A percentile compares a stretch with the other conserved stretches of the same genome.
Conservation (phyloP, 1,140 invertebrate genomes). For the Colletes latitarsis region DNA sequence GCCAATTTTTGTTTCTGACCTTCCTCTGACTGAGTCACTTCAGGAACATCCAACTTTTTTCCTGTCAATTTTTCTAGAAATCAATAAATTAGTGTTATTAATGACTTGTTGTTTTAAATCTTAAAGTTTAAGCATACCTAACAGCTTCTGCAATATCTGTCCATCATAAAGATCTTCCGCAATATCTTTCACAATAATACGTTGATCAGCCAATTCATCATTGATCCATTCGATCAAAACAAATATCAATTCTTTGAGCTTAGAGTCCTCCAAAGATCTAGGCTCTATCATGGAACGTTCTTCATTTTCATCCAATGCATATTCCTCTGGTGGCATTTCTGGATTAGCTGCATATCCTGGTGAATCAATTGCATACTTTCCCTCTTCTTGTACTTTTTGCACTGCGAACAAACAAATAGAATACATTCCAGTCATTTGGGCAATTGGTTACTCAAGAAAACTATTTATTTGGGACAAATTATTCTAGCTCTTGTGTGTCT, state of each 20-base stretch:
- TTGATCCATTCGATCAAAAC: conserved; percentile 99
- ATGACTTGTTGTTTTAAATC: neutral
- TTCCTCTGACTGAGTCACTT: conserved; percentile 99
- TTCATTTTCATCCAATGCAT: conserved; percentile 96
- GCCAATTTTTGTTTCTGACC: conserved; percentile 97
- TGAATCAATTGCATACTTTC: conserved; percentile 98
- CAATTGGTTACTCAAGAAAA: too few species aligned
- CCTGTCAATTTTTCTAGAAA: conserved; percentile 92
- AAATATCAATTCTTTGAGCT: conserved; percentile 92
- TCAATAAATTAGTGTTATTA: conserved; percentile 30
- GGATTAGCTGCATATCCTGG: conserved; percentile 92
- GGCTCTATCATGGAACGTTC: conserved; percentile 97
- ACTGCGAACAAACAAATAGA: conserved; percentile 83
- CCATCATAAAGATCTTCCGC: conserved; percentile 99
- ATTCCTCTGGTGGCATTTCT: conserved; percentile 95
- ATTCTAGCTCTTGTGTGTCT: too few species aligned
- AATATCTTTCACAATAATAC: conserved; percentile 98
- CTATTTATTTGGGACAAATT: too few species aligned
- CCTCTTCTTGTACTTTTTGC: conserved; percentile 97
- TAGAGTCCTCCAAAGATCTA: conserved; percentile 91
- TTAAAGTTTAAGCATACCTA: conserved; percentile 83
- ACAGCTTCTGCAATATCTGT: conserved; percentile 97
- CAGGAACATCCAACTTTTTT: conserved; percentile 96
- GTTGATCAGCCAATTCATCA: conserved; percentile 96
- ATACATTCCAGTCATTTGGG: too few species aligned